Percentiles rank a stretch among this genome's conserved stretches.
These are phyloP conservation scores for Pseudomyrmex pallidus DNA, from an alignment of 1,140 invertebrate genomes.

Conservation along the genomic window DNA sequence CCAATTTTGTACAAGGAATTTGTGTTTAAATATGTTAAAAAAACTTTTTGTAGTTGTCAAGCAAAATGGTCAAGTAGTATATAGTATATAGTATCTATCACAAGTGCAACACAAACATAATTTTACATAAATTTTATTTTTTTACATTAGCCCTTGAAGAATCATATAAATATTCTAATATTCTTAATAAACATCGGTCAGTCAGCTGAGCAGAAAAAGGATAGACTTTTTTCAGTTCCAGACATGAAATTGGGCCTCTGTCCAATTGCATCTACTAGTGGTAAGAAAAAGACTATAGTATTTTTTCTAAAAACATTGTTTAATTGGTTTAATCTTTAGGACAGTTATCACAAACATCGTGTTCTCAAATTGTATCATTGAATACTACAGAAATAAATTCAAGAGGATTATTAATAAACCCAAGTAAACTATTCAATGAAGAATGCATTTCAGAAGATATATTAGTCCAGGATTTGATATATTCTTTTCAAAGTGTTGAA, in stretches of 20 bases:
- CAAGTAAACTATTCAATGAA: constrained; percentile 78
- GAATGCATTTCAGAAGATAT: constrained; percentile 83
- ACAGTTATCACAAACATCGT: constrained; percentile 74
- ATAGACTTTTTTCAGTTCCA: constrained; percentile 77
- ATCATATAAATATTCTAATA: constrained; percentile 77
- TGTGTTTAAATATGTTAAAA: too few species aligned
- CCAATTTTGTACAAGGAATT: too few species aligned
- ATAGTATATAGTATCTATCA: too few species aligned
- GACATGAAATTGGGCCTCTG: constrained; percentile 78
- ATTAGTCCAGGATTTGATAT: constrained; percentile 92
- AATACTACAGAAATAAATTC: constrained; percentile 72
- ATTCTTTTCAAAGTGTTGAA: constrained; percentile 92
- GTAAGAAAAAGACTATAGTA: constrained; percentile 60
- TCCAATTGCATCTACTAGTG: constrained; percentile 80
- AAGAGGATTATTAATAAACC: constrained; percentile 55
- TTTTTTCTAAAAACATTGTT: constrained; percentile 9
- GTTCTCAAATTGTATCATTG: constrained; percentile 75
- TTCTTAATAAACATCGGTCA: constrained; percentile 80
- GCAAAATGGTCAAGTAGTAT: too few species aligned
- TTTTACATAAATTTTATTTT: constrained; percentile 13
- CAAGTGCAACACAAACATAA: neutral
- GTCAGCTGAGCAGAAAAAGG: constrained; percentile 71
- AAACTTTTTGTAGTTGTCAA: too few species aligned
- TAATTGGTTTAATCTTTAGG: constrained; percentile 70
- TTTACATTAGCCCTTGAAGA: constrained; percentile 76